A percentile compares a stretch with the other conserved stretches of the same genome.
Evolutionary conservation across 1,140 invertebrate species (phyloP).

Genomic region (Zaprionus taronus): DNA sequence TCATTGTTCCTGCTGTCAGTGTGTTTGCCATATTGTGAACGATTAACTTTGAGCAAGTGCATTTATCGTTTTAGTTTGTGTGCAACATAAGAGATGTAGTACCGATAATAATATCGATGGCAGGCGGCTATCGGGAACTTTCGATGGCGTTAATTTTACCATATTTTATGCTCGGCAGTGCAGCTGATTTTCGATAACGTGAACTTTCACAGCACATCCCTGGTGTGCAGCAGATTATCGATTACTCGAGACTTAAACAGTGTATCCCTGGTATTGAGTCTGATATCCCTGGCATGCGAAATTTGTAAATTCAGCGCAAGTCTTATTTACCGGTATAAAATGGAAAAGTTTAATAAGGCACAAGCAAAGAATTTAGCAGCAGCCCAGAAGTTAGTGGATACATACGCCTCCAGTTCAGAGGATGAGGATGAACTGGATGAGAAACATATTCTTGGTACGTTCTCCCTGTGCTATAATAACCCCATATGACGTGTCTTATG

Average conservation of each 20-base stretch:
- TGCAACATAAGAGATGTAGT: no score
- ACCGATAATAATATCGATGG: neutral
- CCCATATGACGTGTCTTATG: slow-evolving; percentile 56
- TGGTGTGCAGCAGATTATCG: neutral
- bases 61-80: neutral
- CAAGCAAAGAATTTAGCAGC: slow-evolving; percentile 87
- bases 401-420: slow-evolving; percentile 86
- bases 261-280: neutral
- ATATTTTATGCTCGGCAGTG: no score
- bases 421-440: slow-evolving; percentile 86
- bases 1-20: neutral
- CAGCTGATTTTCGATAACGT: no score
- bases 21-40: neutral
- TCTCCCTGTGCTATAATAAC: neutral
- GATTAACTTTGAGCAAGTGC: neutral
- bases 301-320: slow-evolving; percentile 7
- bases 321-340: slow-evolving; percentile 47
- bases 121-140: no score
- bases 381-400: slow-evolving; percentile 85
- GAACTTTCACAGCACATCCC: no score
- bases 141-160: no score
- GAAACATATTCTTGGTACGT: slow-evolving; percentile 85
- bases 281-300: neutral
- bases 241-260: neutral
- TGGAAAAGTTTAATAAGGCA: slow-evolving; percentile 79